Conservation (phyloP, 2,797 vertebrate species). For the Steatocranus sp. region DNA sequence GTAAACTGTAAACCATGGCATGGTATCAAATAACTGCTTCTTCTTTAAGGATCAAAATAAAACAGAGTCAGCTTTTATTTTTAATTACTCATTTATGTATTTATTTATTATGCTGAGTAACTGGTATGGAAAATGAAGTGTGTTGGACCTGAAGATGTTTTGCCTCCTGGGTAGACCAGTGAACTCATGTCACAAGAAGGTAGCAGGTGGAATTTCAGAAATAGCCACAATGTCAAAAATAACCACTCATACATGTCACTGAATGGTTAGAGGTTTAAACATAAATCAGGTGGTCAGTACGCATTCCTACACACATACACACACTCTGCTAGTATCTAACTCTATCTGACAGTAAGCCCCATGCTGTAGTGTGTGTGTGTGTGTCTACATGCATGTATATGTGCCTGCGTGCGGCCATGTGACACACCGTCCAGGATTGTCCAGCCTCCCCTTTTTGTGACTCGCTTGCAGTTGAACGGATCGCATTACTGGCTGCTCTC, state of each 20-base stretch:
- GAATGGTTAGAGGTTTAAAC: background rate
- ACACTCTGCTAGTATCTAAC: background rate
- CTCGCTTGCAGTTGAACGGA: slow-evolving; percentile 59
- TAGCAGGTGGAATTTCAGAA: background rate
- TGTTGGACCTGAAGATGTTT: background rate
- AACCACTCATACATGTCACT: background rate
- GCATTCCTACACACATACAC: background rate
- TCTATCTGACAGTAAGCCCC: slow-evolving; percentile 30
- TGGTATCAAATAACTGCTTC: background rate
- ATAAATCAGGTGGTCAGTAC: background rate
- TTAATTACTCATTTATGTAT: background rate
- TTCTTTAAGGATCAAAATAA: background rate
- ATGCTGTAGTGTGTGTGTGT: background rate
- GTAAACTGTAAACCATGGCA: background rate
- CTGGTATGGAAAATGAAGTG: background rate
- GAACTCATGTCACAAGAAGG: background rate
- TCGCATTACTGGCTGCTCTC: slow-evolving; percentile 71
- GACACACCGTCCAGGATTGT: slow-evolving; percentile 54
- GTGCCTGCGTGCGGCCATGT: slow-evolving; percentile 52
- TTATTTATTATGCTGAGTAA: background rate
- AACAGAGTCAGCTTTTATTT: background rate
- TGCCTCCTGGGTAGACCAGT: background rate
- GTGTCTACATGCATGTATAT: background rate
- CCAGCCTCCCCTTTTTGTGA: slow-evolving; percentile 50
- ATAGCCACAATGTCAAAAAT: background rate